Evolutionary conservation across 2,113 vertebrate genomes (phyloP).

Genomic region (Dolichotis patagonum): DNA sequence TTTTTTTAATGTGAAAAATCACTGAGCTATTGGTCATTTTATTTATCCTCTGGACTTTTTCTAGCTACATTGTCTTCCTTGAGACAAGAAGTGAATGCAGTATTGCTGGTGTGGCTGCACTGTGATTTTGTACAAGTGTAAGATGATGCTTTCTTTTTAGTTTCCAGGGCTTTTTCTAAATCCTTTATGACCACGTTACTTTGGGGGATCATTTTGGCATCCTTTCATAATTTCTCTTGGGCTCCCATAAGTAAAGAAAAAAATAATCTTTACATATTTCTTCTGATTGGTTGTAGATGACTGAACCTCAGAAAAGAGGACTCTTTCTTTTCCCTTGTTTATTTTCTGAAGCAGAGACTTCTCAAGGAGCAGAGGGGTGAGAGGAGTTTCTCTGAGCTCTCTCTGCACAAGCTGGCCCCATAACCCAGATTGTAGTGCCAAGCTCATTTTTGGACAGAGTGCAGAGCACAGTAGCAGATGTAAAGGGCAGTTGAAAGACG

Average conservation of each 20-base stretch:
- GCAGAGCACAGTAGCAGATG: not conserved
- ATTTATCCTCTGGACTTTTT: constrained; percentile 65
- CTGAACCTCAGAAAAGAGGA: constrained; percentile 10
- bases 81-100: constrained; percentile 54
- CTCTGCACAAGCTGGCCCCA: not conserved
- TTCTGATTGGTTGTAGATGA: constrained; percentile 45
- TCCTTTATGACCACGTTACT: constrained; percentile 17
- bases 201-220: constrained; percentile 42
- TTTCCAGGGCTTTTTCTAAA: constrained; percentile 36
- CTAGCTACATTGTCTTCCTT: constrained; percentile 50
- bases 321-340: constrained; percentile 9
- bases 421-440: constrained; percentile 37
- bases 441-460: constrained; percentile 6
- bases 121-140: constrained; percentile 66
- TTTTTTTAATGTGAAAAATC: not conserved
- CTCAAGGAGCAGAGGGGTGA: not conserved
- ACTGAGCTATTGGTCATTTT: constrained; percentile 37
- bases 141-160: constrained; percentile 55
- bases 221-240: constrained; percentile 36
- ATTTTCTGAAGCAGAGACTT: constrained; percentile 29
- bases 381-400: not conserved
- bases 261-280: not conserved
- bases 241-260: not conserved
- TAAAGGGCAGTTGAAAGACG: not conserved
- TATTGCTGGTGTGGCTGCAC: constrained; percentile 53